Conservation (phyloP, 1,140 invertebrate species). For the Diprion similis region DNA sequence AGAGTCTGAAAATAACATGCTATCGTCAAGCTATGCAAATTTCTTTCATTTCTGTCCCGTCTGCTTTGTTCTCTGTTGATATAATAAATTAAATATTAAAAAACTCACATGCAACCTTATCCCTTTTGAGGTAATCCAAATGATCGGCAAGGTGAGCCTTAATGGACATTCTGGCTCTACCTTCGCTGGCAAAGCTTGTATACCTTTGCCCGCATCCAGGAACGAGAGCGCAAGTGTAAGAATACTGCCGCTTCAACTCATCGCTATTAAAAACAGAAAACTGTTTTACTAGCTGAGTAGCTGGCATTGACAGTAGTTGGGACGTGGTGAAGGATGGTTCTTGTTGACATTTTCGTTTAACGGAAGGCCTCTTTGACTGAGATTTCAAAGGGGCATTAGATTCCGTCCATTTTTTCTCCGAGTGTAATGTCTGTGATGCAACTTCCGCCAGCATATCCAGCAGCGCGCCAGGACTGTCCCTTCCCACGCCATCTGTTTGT, state of each 20-base stretch:
- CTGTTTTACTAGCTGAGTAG: slow-evolving; percentile 64
- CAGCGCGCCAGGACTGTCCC: slow-evolving; percentile 53
- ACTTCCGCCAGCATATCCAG: slow-evolving; percentile 64
- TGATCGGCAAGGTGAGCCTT: slow-evolving; percentile 63
- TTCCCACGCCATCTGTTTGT: slow-evolving; percentile 45
- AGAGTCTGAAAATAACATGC: slow-evolving; percentile 39
- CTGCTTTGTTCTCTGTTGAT: slow-evolving; percentile 1
- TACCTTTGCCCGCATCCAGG: slow-evolving; percentile 60
- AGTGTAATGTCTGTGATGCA: slow-evolving; percentile 61
- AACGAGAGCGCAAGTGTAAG: slow-evolving; percentile 64
- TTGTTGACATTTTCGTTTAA: slow-evolving; percentile 43
- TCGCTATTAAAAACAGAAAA: slow-evolving; percentile 66
- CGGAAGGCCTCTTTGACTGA: not conserved
- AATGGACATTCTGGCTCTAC: slow-evolving; percentile 62
- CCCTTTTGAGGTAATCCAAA: slow-evolving; percentile 55
- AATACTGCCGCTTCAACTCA: slow-evolving; percentile 66
- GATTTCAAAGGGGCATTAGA: slow-evolving; percentile 26
- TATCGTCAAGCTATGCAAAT: slow-evolving; percentile 17
- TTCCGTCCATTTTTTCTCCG: slow-evolving; percentile 51
- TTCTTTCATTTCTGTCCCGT: not conserved
- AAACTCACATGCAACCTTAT: slow-evolving; percentile 47
- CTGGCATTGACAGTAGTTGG: slow-evolving; percentile 62
- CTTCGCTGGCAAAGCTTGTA: slow-evolving; percentile 68
- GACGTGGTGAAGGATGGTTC: slow-evolving; percentile 54
- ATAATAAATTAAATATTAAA: slow-evolving; percentile 12